These are phyloP conservation scores for Thecophora atra DNA, from an alignment of 2,888 invertebrate species.

Conservation along the genomic window DNA sequence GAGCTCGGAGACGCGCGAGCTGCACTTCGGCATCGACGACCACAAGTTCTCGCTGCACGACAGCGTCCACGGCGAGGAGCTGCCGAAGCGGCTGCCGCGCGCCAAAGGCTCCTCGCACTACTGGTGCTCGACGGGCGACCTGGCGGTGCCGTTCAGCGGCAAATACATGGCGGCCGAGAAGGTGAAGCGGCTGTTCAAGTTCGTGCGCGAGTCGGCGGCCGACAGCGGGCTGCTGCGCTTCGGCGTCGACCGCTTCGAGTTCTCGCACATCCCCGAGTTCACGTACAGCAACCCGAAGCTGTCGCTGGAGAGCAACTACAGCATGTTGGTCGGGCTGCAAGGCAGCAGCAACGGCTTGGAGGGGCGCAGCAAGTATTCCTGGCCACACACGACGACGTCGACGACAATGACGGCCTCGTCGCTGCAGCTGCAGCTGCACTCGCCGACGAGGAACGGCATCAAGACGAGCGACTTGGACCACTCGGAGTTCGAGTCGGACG, in stretches of 20 bases:
- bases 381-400: conserved; percentile 51
- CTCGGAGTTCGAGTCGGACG: conserved; percentile 53
- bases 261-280: conserved; percentile 55
- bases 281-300: conserved; percentile 50
- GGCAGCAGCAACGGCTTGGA: conserved; percentile 55
- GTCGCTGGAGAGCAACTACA: conserved; percentile 60
- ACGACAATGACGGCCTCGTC: too few relatives aligned
- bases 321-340: conserved; percentile 59
- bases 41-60: conserved; percentile 50
- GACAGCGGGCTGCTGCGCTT: conserved; percentile 49
- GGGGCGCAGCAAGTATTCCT: conserved; percentile 56
- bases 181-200: conserved; percentile 54
- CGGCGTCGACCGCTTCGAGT: conserved; percentile 60
- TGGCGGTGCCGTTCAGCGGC: conserved; percentile 59
- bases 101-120: conserved; percentile 56
- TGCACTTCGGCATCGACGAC: conserved; percentile 61
- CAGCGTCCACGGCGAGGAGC: conserved; percentile 30
- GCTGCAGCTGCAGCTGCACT: too few relatives aligned
- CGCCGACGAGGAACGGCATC: conserved; percentile 45
- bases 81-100: conserved; percentile 47
- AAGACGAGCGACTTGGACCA: conserved; percentile 59
- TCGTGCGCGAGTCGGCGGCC: conserved; percentile 48
- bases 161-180: conserved; percentile 51
- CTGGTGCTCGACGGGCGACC: conserved; percentile 60
- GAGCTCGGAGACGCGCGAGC: conserved; percentile 51